Conservation (phyloP, 2,113 vertebrate species). For the Amphiprion ocellaris region DNA sequence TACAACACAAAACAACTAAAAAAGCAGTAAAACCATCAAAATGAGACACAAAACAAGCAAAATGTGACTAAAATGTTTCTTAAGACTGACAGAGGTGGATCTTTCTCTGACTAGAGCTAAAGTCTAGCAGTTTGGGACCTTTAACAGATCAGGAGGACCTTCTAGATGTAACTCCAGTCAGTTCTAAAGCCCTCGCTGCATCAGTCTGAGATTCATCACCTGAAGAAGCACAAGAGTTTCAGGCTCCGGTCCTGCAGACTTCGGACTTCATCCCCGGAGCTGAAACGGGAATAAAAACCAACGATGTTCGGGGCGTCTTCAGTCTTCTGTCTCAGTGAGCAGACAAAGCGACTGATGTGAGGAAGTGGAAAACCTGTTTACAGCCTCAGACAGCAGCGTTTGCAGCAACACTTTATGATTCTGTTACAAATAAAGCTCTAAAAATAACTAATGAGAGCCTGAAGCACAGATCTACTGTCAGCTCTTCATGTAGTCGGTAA, state of each 20-base stretch:
- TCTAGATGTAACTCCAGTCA: too few species aligned
- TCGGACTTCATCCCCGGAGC: slow-evolving; percentile 63
- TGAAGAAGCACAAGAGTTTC: slow-evolving; percentile 63
- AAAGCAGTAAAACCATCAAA: too few species aligned
- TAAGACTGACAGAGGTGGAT: too few species aligned
- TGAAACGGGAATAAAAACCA: slow-evolving; percentile 21
- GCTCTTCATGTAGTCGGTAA: too few species aligned
- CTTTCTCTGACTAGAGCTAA: too few species aligned
- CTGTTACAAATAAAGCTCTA: neutral
- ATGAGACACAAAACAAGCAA: too few species aligned
- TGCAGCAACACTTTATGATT: slow-evolving; percentile 10
- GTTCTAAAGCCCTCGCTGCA: too few species aligned
- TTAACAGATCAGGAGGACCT: too few species aligned
- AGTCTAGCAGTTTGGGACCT: too few species aligned
- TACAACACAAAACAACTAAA: too few species aligned
- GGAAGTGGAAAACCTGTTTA: slow-evolving; percentile 59
- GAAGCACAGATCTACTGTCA: too few species aligned
- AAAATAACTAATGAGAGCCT: slow-evolving; percentile 3
- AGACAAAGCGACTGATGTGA: neutral
- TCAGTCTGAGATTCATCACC: slow-evolving; percentile 49
- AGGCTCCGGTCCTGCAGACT: slow-evolving; percentile 53
- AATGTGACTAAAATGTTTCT: too few species aligned
- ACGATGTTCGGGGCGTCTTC: neutral
- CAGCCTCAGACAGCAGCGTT: neutral
- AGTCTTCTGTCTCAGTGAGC: neutral